Conservation (phyloP, 2,888 invertebrate species). For the Ichneumon xanthorius region DNA sequence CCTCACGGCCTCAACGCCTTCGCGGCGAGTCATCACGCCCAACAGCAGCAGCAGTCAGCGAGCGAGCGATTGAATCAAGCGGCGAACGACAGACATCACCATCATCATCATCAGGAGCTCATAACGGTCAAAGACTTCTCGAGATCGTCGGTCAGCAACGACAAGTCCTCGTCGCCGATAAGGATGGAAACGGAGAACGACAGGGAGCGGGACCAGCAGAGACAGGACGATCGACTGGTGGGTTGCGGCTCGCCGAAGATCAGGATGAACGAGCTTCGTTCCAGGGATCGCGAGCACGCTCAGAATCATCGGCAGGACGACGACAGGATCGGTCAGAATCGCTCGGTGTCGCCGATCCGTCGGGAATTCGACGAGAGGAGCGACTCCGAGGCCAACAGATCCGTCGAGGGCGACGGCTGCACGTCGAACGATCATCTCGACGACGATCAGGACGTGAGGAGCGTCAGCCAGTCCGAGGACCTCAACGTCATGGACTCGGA, state of each 20-base stretch:
- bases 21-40: constrained; percentile 75
- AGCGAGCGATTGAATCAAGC: constrained; percentile 57
- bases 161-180: constrained; percentile 79
- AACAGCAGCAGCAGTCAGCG: constrained; percentile 70
- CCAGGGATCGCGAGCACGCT: constrained; percentile 65
- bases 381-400: constrained; percentile 82
- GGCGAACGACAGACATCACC: constrained; percentile 60
- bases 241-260: constrained; percentile 66
- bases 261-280: constrained; percentile 61
- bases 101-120: constrained; percentile 75
- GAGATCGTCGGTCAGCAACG: constrained; percentile 75
- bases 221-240: constrained; percentile 65
- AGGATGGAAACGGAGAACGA: constrained; percentile 76
- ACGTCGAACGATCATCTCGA: constrained; percentile 80
- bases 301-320: constrained; percentile 71
- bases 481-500: constrained; percentile 84
- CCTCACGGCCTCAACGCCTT: constrained; percentile 77
- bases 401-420: constrained; percentile 80
- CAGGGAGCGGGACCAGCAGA: constrained; percentile 63
- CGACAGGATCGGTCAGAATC: constrained; percentile 74
- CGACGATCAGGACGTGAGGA: constrained; percentile 81
- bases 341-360: constrained; percentile 80
- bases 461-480: constrained; percentile 83
- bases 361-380: constrained; percentile 81
- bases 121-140: constrained; percentile 82